A percentile compares a stretch with the other conserved stretches of the same genome.
Conservation (phyloP, 1,140 invertebrate species). For the Neodiprion virginianus region DNA sequence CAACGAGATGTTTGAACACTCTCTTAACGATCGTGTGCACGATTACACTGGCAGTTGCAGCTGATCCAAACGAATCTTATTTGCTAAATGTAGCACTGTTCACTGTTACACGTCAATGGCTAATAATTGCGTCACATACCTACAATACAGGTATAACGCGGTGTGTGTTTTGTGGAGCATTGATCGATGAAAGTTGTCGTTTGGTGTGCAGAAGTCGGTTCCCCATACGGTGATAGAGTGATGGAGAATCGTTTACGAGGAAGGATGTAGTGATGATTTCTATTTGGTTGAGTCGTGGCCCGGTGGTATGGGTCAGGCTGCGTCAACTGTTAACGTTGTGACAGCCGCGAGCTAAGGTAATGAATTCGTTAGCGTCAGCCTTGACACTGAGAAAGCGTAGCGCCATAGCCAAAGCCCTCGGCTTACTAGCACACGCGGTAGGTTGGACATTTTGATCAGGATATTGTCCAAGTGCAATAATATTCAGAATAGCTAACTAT, state of each 20-base stretch:
- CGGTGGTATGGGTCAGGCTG: background rate
- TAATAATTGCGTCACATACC: no score
- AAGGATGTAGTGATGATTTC: background rate
- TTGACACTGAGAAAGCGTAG: constrained; percentile 17
- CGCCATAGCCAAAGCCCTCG: background rate
- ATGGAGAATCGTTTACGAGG: background rate
- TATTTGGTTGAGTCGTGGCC: background rate
- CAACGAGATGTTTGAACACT: no score
- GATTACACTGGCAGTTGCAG: no score
- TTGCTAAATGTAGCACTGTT: no score
- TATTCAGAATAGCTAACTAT: no score
- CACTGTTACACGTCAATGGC: no score
- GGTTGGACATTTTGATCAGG: no score
- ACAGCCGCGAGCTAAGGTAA: constrained; percentile 12
- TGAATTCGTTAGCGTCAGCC: constrained; percentile 16
- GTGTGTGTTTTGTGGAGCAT: background rate
- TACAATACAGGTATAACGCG: background rate
- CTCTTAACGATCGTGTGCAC: no score
- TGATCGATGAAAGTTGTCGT: background rate
- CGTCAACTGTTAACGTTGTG: constrained; percentile 5
- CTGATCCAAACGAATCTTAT: no score
- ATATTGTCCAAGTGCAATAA: no score
- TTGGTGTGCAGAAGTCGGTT: background rate
- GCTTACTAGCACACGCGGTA: no score
- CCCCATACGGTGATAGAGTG: background rate